Percentiles rank a stretch among this genome's conserved stretches.
phyloP scores from a whole-genome alignment of 1,140 invertebrate genomes.

The Drusus annulatus region DNA sequence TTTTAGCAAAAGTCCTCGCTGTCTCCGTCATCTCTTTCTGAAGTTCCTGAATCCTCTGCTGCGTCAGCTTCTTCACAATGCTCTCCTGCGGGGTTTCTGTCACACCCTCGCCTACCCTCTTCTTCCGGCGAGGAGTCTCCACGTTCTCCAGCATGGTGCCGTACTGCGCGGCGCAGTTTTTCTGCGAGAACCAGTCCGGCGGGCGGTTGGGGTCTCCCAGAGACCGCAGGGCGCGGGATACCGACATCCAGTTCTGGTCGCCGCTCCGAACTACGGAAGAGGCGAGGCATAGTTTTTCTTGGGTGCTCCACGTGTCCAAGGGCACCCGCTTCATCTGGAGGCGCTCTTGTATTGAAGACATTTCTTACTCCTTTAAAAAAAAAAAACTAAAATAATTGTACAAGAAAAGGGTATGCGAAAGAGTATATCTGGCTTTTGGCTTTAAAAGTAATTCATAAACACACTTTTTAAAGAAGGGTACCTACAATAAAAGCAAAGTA shows the following conservation, averaged over 20 bases:
- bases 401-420: too few species aligned
- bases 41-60: constrained; percentile 85
- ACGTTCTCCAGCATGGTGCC: constrained; percentile 86
- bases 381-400: not conserved
- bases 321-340: constrained; percentile 80
- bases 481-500: too few species aligned
- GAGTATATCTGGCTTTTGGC: too few species aligned
- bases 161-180: constrained; percentile 92
- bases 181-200: constrained; percentile 92
- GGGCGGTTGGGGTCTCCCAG: constrained; percentile 83
- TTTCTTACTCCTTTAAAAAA: constrained; percentile 53
- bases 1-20: constrained; percentile 79
- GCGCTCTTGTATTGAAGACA: constrained; percentile 74
- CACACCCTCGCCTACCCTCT: constrained; percentile 77
- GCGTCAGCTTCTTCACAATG: constrained; percentile 83
- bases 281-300: constrained; percentile 88
- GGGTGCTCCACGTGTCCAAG: constrained; percentile 86
- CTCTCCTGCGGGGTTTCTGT: constrained; percentile 85
- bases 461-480: too few species aligned
- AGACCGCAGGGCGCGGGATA: constrained; percentile 83
- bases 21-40: constrained; percentile 79
- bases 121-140: constrained; percentile 90
- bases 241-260: constrained; percentile 96
- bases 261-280: constrained; percentile 90
- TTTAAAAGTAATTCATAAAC: too few species aligned